Evolutionary conservation across 2,888 invertebrate species (phyloP).

Genomic region (Corythucha ciliata): DNA sequence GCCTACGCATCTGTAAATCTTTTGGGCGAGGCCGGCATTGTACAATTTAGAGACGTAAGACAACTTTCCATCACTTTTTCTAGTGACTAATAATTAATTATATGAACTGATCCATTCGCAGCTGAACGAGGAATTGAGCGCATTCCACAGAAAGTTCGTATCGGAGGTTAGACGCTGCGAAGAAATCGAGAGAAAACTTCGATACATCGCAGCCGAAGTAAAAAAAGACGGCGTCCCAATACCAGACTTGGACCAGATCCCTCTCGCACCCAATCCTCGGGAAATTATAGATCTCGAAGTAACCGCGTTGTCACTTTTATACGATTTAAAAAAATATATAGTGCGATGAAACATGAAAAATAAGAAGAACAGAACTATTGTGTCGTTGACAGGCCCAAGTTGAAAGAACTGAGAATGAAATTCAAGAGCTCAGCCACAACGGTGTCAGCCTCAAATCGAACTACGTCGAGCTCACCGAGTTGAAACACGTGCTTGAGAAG

Average conservation of each 20-base stretch:
- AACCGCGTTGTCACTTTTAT: constrained; percentile 11
- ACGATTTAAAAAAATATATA: too few relatives aligned
- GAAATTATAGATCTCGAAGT: constrained; percentile 54
- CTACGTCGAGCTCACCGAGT: constrained; percentile 80
- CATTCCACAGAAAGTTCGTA: constrained; percentile 54
- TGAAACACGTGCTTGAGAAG: constrained; percentile 83
- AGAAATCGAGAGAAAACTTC: constrained; percentile 51
- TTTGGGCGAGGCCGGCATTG: constrained; percentile 52
- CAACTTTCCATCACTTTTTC: not conserved
- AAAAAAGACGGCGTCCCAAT: constrained; percentile 73
- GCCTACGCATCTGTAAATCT: constrained; percentile 53
- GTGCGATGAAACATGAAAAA: too few relatives aligned
- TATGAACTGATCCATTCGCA: constrained; percentile 36
- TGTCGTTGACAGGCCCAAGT: constrained; percentile 59
- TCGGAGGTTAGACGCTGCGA: constrained; percentile 53
- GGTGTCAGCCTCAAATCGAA: constrained; percentile 87
- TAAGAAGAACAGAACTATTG: not conserved
- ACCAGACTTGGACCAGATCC: constrained; percentile 62
- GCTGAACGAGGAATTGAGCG: constrained; percentile 52
- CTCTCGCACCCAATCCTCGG: constrained; percentile 64
- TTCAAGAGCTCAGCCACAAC: constrained; percentile 85
- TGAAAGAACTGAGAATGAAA: constrained; percentile 92
- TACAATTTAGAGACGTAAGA: constrained; percentile 54
- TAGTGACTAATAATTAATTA: not conserved
- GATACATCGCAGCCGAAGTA: constrained; percentile 71